A percentile compares a stretch with the other conserved stretches of the same genome.
Conservation (phyloP, 2,797 vertebrate species). For the Astyanax mexicanus region DNA sequence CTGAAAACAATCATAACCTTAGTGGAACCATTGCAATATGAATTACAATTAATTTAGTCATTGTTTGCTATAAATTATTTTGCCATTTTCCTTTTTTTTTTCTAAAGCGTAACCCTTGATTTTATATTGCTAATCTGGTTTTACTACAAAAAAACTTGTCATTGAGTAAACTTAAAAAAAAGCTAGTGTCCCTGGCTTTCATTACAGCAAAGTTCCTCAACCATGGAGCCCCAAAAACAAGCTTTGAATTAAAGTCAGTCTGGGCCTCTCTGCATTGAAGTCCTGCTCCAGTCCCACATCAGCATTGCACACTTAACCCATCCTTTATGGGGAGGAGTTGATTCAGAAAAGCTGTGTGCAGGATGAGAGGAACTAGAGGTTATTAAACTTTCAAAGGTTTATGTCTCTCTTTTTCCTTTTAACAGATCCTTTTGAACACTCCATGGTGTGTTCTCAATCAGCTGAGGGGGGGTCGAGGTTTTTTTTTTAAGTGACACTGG, state of each 20-base stretch:
- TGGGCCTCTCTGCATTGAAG: constrained; percentile 19
- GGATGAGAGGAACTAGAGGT: constrained; percentile 10
- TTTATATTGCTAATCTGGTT: too few species aligned
- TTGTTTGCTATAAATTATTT: too few species aligned
- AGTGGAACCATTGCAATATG: too few species aligned
- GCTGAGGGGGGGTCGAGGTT: neutral
- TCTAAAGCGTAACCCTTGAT: too few species aligned
- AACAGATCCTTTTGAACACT: constrained; percentile 6
- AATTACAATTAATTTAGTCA: too few species aligned
- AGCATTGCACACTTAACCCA: constrained; percentile 16
- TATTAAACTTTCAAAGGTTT: constrained; percentile 31
- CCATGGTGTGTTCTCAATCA: constrained; percentile 34
- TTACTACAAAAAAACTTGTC: constrained; percentile 26
- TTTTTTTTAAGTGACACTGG: constrained; percentile 1
- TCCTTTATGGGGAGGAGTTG: constrained; percentile 25
- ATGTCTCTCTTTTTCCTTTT: neutral
- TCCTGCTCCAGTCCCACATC: constrained; percentile 43
- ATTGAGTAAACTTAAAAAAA: neutral
- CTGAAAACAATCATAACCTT: too few species aligned
- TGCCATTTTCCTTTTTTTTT: too few species aligned
- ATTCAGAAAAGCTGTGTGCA: constrained; percentile 48
- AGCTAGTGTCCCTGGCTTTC: constrained; percentile 30
- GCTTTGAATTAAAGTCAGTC: constrained; percentile 48
- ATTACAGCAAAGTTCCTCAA: constrained; percentile 35
- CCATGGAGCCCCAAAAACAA: constrained; percentile 25